These are phyloP conservation scores for Hydriomena furcata DNA, from an alignment of 2,888 invertebrate genomes.

Conservation along the genomic window DNA sequence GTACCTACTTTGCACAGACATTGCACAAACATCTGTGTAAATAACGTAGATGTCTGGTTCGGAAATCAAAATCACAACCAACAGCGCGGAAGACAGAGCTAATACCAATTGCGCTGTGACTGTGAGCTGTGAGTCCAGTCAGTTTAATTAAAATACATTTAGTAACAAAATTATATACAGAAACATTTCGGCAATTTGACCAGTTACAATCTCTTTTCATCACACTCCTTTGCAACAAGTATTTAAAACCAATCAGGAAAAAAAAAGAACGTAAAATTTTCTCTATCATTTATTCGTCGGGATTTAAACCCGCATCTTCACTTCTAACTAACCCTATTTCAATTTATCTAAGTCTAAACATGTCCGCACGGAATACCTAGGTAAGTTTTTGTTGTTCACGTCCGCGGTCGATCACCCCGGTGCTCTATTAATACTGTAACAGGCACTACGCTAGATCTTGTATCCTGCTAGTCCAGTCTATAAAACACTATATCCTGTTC, in stretches of 20 bases:
- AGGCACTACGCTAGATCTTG: slow-evolving; percentile 39
- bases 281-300: too few species aligned
- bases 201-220: slow-evolving; percentile 10
- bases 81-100: too few species aligned
- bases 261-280: too few species aligned
- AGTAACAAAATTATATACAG: background rate
- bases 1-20: too few species aligned
- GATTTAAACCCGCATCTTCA: too few species aligned
- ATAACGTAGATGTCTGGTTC: background rate
- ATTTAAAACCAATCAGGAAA: too few species aligned
- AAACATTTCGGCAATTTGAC: slow-evolving; percentile 7
- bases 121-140: too few species aligned
- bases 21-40: too few species aligned
- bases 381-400: slow-evolving; percentile 39
- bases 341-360: slow-evolving; percentile 13
- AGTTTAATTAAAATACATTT: slow-evolving; percentile 1
- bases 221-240: background rate
- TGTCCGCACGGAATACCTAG: slow-evolving; percentile 38
- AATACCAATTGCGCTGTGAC: too few species aligned
- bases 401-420: slow-evolving; percentile 47
- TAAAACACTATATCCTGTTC: slow-evolving; percentile 18
- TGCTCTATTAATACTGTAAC: slow-evolving; percentile 44
- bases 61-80: too few species aligned
- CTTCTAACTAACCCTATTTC: too few species aligned
- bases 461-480: slow-evolving; percentile 30